phyloP scores from a whole-genome alignment of 1,140 invertebrate genomes.

The Bombus impatiens region DNA sequence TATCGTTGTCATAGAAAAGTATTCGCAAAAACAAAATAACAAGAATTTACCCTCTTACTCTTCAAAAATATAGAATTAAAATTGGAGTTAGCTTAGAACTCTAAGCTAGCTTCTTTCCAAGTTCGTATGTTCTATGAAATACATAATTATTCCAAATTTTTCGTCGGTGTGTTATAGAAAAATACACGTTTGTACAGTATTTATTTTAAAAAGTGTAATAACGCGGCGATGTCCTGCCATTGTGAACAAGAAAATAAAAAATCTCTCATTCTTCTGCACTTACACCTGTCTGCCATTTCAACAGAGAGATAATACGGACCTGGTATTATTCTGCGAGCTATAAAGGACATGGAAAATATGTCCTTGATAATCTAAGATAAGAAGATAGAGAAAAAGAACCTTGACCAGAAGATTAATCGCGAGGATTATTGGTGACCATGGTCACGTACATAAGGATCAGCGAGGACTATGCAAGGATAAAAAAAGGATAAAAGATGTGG shows the following conservation, averaged over 20 bases:
- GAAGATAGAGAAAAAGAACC: slow-evolving; percentile 32
- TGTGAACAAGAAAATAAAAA: slow-evolving; percentile 1
- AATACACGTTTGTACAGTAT: no score
- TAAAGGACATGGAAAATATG: slow-evolving; percentile 23
- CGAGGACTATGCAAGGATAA: not conserved
- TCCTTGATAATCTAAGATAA: slow-evolving; percentile 37
- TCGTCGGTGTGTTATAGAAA: no score
- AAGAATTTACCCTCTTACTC: no score
- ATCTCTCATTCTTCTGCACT: not conserved
- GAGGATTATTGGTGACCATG: slow-evolving; percentile 4
- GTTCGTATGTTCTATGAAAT: no score
- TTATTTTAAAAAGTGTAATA: no score
- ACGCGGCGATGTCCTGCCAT: not conserved
- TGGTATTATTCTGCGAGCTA: slow-evolving; percentile 23
- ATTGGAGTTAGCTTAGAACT: no score
- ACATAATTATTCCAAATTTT: no score
- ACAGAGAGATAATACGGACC: not conserved
- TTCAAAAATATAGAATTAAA: no score
- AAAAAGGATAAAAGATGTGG: not conserved
- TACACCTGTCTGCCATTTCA: not conserved
- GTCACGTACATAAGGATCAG: slow-evolving; percentile 9
- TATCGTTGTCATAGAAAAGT: no score
- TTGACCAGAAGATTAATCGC: slow-evolving; percentile 28
- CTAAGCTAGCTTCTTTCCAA: no score
- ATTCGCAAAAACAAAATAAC: no score